Evolutionary conservation across 2,113 vertebrate genomes (phyloP), one percentile per base, ranked within the genome.

Genomic region (Melanerpes aurifrons): DNA sequence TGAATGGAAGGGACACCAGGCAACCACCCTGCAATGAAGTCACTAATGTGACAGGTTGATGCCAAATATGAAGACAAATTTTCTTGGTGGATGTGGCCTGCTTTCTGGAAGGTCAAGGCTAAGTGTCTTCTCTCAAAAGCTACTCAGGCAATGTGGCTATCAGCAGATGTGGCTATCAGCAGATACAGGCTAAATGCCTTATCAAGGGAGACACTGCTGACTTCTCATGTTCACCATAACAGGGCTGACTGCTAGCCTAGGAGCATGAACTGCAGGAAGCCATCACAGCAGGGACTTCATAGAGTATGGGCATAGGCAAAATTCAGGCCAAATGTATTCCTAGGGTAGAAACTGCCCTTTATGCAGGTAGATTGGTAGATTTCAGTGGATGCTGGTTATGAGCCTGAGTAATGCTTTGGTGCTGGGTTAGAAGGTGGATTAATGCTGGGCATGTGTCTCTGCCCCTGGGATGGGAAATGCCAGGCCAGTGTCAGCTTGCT

Each of bases 391-490:
- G 12, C 32, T 10, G 15, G 25, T 31, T 80, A 19, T 0, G 2
- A 48, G 15, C 29, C 85, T 50, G 19, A 24, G 32, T 48, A 63
- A 53, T 24, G n/a, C 7, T 58, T 64, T 35, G 64, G 25, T 37
- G 32, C 31, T 45, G 31, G 48, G 22, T 48, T 76, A 29, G 19
- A 82, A 20, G 10, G 7, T 40, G 12, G 16, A 17, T 37, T 45
- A 71, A 35, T 0, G 0, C 11, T 50, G 26, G 15, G 10, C 9
- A 5, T 29, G 28, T 0, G 0, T 68, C 19, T n/a, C 26, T 86
- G 29, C 6, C 56, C 10, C 54, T 50, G 16, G 18, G 16, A 8
- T 20, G 25, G 67, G 48, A 78, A 73, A 82, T 7, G 2, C 20
- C 43, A 59, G 48, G 31, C 31, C 21, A 50, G 12, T 2, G 9